Evolutionary conservation across 2,113 vertebrate genomes (phyloP).

Genomic region (Leucoraja erinaceus): DNA sequence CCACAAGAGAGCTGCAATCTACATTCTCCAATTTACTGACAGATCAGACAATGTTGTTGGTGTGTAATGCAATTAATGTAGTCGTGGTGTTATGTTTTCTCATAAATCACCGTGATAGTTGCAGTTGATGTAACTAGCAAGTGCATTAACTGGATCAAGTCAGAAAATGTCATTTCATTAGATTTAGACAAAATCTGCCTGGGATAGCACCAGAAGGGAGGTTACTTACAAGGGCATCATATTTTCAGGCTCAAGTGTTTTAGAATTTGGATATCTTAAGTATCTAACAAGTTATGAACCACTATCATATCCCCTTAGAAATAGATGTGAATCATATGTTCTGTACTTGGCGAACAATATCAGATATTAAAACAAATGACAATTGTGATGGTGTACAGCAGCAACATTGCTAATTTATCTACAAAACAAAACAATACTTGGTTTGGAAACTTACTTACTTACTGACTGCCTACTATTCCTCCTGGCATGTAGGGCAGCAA

Average conservation of each 20-base stretch:
- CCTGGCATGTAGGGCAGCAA: no score
- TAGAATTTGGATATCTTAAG: neutral
- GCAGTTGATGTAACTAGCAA: neutral
- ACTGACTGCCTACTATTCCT: no score
- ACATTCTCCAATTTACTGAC: neutral
- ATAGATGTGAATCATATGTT: neutral
- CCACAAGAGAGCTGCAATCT: conserved; percentile 18
- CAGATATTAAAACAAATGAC: neutral
- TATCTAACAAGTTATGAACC: neutral
- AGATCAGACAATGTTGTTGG: conserved; percentile 20
- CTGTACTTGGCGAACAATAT: neutral
- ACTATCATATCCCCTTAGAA: neutral
- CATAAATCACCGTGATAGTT: neutral
- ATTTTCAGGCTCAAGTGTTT: neutral
- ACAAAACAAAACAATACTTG: neutral
- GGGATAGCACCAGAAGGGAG: neutral
- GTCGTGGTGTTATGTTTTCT: neutral
- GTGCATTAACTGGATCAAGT: conserved; percentile 1
- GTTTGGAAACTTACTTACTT: no score
- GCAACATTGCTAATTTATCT: neutral
- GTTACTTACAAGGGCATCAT: neutral
- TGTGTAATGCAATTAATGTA: conserved; percentile 1
- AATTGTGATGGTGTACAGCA: neutral
- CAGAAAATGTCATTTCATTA: no score
- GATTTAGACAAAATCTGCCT: neutral